These are phyloP conservation scores for Dysidea cf. avara DNA, from an alignment of 37 sponge, comb jelly and placozoan genomes.

Conservation along the genomic window DNA sequence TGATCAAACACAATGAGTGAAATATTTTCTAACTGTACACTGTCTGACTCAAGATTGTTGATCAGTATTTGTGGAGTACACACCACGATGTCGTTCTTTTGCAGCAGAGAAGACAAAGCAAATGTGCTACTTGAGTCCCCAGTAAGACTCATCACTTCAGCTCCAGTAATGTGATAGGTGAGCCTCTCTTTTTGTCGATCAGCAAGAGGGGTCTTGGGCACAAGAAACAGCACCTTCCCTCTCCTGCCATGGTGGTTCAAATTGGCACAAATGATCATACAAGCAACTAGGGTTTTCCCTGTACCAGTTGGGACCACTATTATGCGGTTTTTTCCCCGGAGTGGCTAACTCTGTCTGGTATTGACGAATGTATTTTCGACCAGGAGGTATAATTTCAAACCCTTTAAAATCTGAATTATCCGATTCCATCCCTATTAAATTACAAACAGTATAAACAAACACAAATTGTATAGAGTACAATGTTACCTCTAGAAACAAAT, in stretches of 20 bases:
- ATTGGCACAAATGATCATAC: slow-evolving; percentile 1
- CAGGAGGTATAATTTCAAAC: too few species aligned
- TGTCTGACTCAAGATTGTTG: not conserved
- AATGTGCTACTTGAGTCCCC: not conserved
- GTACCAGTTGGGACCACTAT: slow-evolving; percentile 17
- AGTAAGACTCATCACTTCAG: not conserved
- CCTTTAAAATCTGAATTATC: too few species aligned
- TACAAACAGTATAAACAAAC: too few species aligned
- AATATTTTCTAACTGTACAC: slow-evolving; percentile 14
- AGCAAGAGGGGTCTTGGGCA: slow-evolving; percentile 19
- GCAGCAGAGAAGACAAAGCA: too few species aligned
- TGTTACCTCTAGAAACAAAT: too few species aligned
- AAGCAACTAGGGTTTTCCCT: slow-evolving; percentile 18
- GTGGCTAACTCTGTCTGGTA: slow-evolving; percentile 22
- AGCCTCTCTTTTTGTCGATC: slow-evolving; percentile 16
- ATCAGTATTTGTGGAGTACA: slow-evolving; percentile 13
- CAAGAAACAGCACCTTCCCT: slow-evolving; percentile 21
- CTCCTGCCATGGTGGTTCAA: not conserved
- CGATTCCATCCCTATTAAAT: too few species aligned
- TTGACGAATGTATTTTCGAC: not conserved
- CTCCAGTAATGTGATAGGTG: not conserved
- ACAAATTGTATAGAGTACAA: too few species aligned
- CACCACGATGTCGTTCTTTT: slow-evolving; percentile 15
- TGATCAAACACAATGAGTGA: slow-evolving; percentile 58
- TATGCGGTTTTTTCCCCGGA: slow-evolving; percentile 21